Evolutionary conservation across 2,888 invertebrate genomes (phyloP), one percentile per base, ranked within the genome.

Genomic region (Sarcophaga carnaria): DNA sequence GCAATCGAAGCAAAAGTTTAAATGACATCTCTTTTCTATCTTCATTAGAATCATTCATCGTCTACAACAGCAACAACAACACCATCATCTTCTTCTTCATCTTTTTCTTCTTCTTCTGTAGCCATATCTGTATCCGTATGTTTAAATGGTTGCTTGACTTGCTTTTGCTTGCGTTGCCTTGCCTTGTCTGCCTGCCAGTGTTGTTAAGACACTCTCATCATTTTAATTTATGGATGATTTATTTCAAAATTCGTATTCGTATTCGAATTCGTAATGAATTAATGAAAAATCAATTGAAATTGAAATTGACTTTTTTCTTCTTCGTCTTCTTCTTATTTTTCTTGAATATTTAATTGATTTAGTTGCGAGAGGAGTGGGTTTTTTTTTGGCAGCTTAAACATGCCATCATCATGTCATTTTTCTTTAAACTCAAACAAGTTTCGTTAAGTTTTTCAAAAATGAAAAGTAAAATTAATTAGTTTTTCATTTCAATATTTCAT

Each of bases 1-100:
- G 87, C 80, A 84, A 87, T 87, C 84, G 87, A 81, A 84, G 84
- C 87, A 87, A 87, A 87, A 82, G 80, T 85, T 85, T 79, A 81
- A 81, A 85, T 85, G 85, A 82, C 82, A 85, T 78, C 77, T 85
- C 54, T 72, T 67, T 66, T 72, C 76, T 69, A 54, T 81, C 85
- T 67, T 72, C 59, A 27, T 67, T 17, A 54, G 54, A 63, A 54
- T 81, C 85, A 60, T 66, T 22, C 22, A 22, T 22, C 22, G 22
- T 22, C 22, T 22, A 22, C 22, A 22, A 22, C 22, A 20, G 20
- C 59, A 27, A 47, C 66, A 66, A 25, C 45, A 22, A 20, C 74
- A 67, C 20, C 75, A 67, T 10, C 75, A 10, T 49, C 25, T 25
- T 12, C 45, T 20, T 20, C 27, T 4, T 76, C 20, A 2, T 67